phyloP scores from a whole-genome alignment of 2,113 vertebrate genomes.

The Vulpes lagopus region DNA sequence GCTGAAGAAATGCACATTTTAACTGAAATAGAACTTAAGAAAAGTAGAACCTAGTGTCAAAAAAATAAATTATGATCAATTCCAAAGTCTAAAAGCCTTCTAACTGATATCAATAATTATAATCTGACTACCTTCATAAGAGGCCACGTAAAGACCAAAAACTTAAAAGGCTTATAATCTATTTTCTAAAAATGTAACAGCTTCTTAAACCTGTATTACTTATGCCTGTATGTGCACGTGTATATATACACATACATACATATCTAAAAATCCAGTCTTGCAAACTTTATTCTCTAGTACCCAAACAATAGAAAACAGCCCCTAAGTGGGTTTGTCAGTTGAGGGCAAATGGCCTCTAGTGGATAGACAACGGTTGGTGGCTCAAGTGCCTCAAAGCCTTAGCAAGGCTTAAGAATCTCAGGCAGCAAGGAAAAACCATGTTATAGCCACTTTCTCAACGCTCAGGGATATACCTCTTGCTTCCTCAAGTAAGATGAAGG shows the following conservation, averaged over 20 bases:
- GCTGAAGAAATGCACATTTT: conserved; percentile 44
- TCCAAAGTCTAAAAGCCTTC: conserved; percentile 31
- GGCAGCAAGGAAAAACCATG: background rate
- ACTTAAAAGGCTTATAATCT: conserved; percentile 2
- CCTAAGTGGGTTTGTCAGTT: background rate
- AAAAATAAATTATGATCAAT: background rate
- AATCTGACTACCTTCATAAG: background rate
- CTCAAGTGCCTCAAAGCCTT: background rate
- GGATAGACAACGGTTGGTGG: background rate
- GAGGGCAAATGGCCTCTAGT: background rate
- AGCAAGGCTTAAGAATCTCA: background rate
- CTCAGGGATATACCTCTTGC: conserved; percentile 13
- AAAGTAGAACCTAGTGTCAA: background rate
- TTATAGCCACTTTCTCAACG: background rate
- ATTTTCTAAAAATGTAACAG: conserved; percentile 35
- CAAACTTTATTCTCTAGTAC: conserved; percentile 8
- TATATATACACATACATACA: background rate
- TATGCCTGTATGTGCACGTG: background rate
- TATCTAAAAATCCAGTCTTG: background rate
- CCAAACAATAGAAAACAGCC: conserved; percentile 26
- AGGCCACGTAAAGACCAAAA: background rate
- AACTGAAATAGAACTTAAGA: conserved; percentile 2
- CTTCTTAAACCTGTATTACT: background rate
- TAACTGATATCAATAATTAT: background rate
- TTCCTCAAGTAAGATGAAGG: background rate